Evolutionary conservation across 2,888 invertebrate genomes (phyloP).

Genomic region (Shargacucullia verbasci): DNA sequence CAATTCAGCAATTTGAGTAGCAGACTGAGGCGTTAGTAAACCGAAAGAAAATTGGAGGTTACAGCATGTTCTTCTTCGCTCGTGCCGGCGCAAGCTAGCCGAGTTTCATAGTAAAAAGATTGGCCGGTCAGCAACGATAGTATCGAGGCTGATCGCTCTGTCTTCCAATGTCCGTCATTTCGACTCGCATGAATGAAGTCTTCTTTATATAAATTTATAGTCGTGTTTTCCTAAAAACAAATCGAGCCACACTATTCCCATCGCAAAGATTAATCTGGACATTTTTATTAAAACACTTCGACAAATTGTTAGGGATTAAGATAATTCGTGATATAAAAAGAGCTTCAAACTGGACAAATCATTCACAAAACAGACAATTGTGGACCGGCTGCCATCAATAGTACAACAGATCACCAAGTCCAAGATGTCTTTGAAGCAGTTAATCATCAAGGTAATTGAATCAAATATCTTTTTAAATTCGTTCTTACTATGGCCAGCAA

Average conservation of each 20-base stretch:
- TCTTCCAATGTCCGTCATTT: too few species aligned
- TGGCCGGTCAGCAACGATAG: too few species aligned
- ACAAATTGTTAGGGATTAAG: conserved; percentile 69
- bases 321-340: conserved; percentile 78
- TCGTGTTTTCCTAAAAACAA: not conserved
- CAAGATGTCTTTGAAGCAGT: conserved; percentile 47
- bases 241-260: conserved; percentile 61
- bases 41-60: too few species aligned
- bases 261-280: conserved; percentile 61
- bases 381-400: conserved; percentile 24
- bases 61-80: too few species aligned
- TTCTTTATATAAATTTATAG: not conserved
- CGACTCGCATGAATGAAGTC: too few species aligned
- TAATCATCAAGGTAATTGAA: conserved; percentile 58
- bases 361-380: conserved; percentile 61
- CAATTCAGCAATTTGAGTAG: too few species aligned
- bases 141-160: too few species aligned
- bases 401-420: not conserved
- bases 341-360: conserved; percentile 45
- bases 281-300: conserved; percentile 73
- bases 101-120: too few species aligned
- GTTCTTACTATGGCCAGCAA: too few species aligned
- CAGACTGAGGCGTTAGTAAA: too few species aligned
- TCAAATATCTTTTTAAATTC: not conserved
- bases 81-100: too few species aligned